Base-by-base conservation (phyloP, 2,113 vertebrate genomes). In the Cyanoderma ruficeps region DNA sequence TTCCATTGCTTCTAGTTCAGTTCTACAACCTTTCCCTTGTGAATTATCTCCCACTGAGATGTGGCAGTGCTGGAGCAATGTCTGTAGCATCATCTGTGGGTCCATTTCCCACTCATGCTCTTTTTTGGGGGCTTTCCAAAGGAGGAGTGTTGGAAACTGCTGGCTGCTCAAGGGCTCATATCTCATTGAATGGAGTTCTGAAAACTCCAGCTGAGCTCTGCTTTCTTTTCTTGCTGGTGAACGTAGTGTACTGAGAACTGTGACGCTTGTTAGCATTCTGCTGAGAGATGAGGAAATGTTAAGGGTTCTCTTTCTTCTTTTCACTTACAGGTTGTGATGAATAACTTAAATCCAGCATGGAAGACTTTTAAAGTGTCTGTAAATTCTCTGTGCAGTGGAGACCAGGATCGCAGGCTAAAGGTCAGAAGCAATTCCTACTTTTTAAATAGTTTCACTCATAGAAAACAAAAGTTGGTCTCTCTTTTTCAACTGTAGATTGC, bases 341-440 rank as follows among this genome's bases (percentile, higher is more conserved):
- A 99, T 95, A 99, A 99, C 96, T 98, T 99, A 88, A 99, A 99
- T 91, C 99, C 99, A 21, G 98, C 98, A 16, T 99, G 99, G 99
- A 99, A 99, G 96, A 98, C 99, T 49, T 99, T 99, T 97, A 99
- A 99, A 97, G 99, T 99, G 33, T 99, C 99, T 3, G 98, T 99
- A 61, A 99, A 99, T 97, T 99, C 99, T 27, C 98, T 99, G 68
- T 99, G 99, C 98, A 99, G 99, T 7, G 99, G 99, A 93, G 99
- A 99, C 97, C 99, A 99, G 42, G 98, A 99, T 47, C 98, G 99
- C 77, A 98, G 98, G 79, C 98, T 99, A 53, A 99, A 99, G 99
- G 99, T 99, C 91, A 97, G 98, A 94, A 89, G 59, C 76, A 39
- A 78, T 63, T 89, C 52, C 89, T n/a, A 33, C 35, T 71, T 77